A percentile compares a stretch with the other conserved stretches of the same genome.
Evolutionary conservation across 2,888 invertebrate genomes (phyloP).

Genomic region (Laothoe populi): DNA sequence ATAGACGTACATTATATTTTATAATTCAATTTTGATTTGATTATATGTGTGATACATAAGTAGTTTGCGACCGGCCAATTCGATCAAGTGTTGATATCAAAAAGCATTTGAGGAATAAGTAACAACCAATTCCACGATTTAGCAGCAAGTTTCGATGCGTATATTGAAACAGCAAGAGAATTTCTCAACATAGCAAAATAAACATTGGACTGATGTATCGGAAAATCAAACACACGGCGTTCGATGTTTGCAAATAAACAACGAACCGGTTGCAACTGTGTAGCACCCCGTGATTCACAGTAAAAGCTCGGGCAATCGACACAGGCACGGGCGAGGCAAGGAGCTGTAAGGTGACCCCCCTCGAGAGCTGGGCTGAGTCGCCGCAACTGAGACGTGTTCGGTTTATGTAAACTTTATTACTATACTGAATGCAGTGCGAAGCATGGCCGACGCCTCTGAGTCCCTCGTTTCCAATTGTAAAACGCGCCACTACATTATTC

Average conservation of each 20-base stretch:
- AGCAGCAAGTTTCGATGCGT: slow-evolving; percentile 9
- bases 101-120: slow-evolving; percentile 3
- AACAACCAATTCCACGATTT: slow-evolving; percentile 24
- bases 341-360: slow-evolving; percentile 63
- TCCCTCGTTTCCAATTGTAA: slow-evolving; percentile 67
- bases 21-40: neutral
- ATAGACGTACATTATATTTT: slow-evolving; percentile 2
- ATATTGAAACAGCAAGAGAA: slow-evolving; percentile 30
- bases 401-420: slow-evolving; percentile 83
- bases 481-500: slow-evolving; percentile 77
- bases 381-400: slow-evolving; percentile 68
- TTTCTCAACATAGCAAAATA: slow-evolving; percentile 62
- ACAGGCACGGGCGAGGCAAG: slow-evolving; percentile 55
- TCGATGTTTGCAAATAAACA: slow-evolving; percentile 74
- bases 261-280: slow-evolving; percentile 67
- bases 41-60: neutral
- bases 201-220: slow-evolving; percentile 64
- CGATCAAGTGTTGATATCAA: neutral
- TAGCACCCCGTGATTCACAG: slow-evolving; percentile 74
- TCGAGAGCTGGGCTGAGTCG: slow-evolving; percentile 40
- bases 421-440: slow-evolving; percentile 66
- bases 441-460: slow-evolving; percentile 43
- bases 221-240: slow-evolving; percentile 65
- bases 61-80: neutral
- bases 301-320: slow-evolving; percentile 73